These are phyloP conservation scores for Hermaeophaga mercurialis DNA, from an alignment of 2,888 invertebrate genomes.

Conservation along the genomic window DNA sequence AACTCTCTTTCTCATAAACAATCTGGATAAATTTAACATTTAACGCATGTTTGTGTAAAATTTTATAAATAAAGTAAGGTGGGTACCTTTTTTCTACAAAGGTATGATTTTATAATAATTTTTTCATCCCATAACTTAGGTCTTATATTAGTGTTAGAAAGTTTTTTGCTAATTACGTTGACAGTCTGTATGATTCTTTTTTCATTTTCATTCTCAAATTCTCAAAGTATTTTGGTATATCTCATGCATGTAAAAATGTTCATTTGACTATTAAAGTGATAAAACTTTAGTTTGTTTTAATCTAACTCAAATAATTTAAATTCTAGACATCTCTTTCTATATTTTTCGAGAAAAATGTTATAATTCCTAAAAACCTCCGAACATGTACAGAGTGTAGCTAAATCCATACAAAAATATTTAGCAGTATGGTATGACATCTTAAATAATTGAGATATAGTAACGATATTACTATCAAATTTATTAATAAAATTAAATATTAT, in stretches of 20 bases:
- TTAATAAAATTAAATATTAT: no score
- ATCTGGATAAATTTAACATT: no score
- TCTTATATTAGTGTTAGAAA: slow-evolving; percentile 44
- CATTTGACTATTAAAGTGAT: slow-evolving; percentile 52
- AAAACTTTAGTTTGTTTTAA: slow-evolving; percentile 24
- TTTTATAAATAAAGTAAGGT: slow-evolving; percentile 42
- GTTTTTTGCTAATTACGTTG: slow-evolving; percentile 47
- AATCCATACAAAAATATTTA: no score
- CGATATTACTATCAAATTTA: no score
- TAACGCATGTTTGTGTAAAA: neutral
- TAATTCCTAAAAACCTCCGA: no score
- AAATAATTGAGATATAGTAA: no score
- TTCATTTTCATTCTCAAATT: slow-evolving; percentile 45
- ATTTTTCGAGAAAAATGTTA: no score
- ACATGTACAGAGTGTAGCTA: no score
- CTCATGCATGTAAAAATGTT: slow-evolving; percentile 58
- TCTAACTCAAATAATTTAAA: no score
- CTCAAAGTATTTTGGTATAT: slow-evolving; percentile 52
- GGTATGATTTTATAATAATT: slow-evolving; percentile 45
- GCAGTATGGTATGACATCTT: no score
- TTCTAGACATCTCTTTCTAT: no score
- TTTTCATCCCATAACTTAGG: slow-evolving; percentile 42
- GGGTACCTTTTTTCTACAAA: slow-evolving; percentile 48
- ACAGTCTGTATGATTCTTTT: slow-evolving; percentile 46
- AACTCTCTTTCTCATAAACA: slow-evolving; percentile 20